These are phyloP conservation scores for Cassiopea andromeda DNA, from an alignment of 30 jellyfish, hydroid and myxozoan genomes.

Conservation along the genomic window DNA sequence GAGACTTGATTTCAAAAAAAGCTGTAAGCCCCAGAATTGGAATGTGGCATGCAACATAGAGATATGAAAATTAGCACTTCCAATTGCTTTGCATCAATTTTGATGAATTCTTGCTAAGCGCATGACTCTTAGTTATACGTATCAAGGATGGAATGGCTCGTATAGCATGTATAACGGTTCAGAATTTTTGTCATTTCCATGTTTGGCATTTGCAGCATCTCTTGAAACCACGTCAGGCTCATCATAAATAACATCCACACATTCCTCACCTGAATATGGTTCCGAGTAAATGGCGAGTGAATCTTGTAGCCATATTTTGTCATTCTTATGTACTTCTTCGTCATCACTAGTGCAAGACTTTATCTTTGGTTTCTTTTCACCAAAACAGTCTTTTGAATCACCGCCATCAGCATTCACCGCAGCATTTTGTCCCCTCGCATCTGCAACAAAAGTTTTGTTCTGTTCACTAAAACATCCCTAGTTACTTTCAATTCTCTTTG, in stretches of 20 bases:
- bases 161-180: constrained; percentile 49
- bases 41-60: no score
- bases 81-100: no score
- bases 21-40: no score
- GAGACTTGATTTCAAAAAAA: no score
- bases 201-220: background rate
- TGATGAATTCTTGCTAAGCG: no score
- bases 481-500: no score
- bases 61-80: no score
- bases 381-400: background rate
- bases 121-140: background rate
- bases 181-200: background rate
- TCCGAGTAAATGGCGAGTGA: background rate
- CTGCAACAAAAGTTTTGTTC: no score
- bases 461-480: no score
- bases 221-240: background rate
- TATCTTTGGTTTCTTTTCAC: background rate
- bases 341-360: background rate
- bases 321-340: background rate
- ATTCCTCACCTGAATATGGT: background rate
- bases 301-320: background rate
- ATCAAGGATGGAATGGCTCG: constrained; percentile 17
- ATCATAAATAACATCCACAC: constrained; percentile 5
- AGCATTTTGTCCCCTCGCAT: no score
- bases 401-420: no score